These are phyloP conservation scores for Nephrotoma appendiculata DNA, from an alignment of 2,888 invertebrate species.

Conservation along the genomic window DNA sequence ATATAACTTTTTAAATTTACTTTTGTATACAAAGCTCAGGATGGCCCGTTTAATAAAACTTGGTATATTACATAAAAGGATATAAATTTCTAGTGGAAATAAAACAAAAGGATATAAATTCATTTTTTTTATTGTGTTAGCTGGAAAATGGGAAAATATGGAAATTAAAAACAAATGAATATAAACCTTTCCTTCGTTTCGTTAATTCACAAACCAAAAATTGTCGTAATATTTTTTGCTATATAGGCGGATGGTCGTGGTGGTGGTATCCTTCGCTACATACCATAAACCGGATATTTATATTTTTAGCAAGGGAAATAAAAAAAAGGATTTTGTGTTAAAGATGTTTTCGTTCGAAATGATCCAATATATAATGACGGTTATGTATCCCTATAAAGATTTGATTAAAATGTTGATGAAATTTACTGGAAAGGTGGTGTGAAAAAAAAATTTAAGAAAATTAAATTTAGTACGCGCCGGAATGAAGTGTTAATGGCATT, in stretches of 20 bases:
- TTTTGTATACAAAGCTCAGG: background rate
- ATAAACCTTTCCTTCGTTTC: background rate
- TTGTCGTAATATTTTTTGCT: background rate
- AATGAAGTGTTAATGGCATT: background rate
- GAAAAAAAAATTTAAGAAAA: background rate
- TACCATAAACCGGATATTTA: background rate
- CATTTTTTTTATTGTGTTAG: background rate
- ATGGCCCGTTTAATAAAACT: background rate
- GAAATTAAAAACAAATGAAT: background rate
- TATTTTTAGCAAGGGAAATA: background rate
- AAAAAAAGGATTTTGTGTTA: background rate
- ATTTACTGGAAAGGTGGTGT: background rate
- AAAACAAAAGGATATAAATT: background rate
- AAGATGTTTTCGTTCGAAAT: background rate
- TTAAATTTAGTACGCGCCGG: background rate
- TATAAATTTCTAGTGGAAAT: background rate
- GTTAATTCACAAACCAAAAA: background rate
- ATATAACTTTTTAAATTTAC: background rate
- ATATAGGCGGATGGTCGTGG: background rate
- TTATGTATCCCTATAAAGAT: background rate
- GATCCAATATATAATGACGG: background rate
- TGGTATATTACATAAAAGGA: background rate
- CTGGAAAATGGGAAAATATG: background rate
- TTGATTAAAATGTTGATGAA: background rate
- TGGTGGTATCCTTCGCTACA: background rate